Conservation (phyloP, 2,888 invertebrate genomes). For the Lasius platythorax region DNA sequence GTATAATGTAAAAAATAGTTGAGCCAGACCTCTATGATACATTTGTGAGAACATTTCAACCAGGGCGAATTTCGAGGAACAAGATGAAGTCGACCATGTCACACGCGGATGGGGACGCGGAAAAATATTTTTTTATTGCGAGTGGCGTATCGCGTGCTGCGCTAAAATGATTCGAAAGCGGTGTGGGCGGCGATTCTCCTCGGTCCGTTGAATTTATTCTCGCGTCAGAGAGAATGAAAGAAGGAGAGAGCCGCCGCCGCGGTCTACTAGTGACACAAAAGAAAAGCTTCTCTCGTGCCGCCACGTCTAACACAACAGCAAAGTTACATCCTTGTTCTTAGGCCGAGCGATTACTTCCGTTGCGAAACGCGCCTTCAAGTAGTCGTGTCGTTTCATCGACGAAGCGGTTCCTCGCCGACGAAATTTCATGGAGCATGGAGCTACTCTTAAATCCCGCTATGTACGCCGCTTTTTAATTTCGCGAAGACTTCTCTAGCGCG, state of each 20-base stretch:
- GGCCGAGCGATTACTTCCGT: slow-evolving; percentile 54
- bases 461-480: slow-evolving; percentile 43
- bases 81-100: background rate
- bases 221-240: slow-evolving; percentile 28
- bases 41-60: background rate
- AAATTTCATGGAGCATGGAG: slow-evolving; percentile 36
- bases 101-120: background rate
- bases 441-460: slow-evolving; percentile 17
- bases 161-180: slow-evolving; percentile 50
- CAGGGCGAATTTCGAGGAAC: background rate
- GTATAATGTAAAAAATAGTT: background rate
- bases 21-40: background rate
- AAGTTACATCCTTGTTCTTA: slow-evolving; percentile 50
- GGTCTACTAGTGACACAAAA: slow-evolving; percentile 51
- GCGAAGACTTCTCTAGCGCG: slow-evolving; percentile 25
- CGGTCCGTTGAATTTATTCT: slow-evolving; percentile 46
- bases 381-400: slow-evolving; percentile 43
- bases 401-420: slow-evolving; percentile 16
- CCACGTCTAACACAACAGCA: slow-evolving; percentile 39
- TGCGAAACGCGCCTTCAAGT: slow-evolving; percentile 48
- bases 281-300: slow-evolving; percentile 53
- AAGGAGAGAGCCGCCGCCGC: slow-evolving; percentile 26
- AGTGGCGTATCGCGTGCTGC: background rate
- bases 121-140: slow-evolving; percentile 39
- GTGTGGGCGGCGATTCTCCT: slow-evolving; percentile 45